A percentile compares a stretch with the other conserved stretches of the same genome.
These are phyloP conservation scores for Alligator sinensis DNA, from an alignment of 2,113 vertebrate species.

Conservation along the genomic window DNA sequence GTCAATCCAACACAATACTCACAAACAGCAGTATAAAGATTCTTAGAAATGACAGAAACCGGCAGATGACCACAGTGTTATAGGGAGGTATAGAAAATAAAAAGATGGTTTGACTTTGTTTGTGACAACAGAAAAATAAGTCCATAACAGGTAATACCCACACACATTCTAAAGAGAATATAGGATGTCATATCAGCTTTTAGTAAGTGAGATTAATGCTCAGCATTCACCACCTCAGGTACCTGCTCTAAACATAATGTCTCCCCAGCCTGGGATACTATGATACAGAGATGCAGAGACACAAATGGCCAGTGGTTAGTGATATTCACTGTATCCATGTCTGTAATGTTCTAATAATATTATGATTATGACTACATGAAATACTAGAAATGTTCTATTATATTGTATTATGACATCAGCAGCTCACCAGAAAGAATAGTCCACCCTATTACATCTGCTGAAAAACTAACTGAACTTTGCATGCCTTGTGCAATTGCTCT, in stretches of 20 bases:
- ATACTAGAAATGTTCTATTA: background rate
- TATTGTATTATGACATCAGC: background rate
- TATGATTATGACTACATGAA: background rate
- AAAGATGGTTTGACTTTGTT: background rate
- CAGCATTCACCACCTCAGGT: background rate
- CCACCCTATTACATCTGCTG: background rate
- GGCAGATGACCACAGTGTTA: too few relatives aligned
- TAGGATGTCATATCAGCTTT: background rate
- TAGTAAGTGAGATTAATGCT: background rate
- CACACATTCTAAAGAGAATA: background rate
- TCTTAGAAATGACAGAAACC: too few relatives aligned
- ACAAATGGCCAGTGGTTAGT: background rate
- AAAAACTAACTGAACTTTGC: background rate
- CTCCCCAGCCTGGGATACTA: background rate
- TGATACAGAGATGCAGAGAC: background rate
- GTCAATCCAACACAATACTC: too few relatives aligned
- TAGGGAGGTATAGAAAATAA: too few relatives aligned
- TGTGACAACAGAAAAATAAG: background rate
- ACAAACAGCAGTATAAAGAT: too few relatives aligned
- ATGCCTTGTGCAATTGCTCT: background rate
- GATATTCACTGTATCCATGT: background rate
- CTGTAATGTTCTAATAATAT: background rate
- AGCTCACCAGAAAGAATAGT: background rate
- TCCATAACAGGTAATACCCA: background rate
- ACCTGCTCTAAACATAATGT: background rate